Conservation (phyloP, 2,797 vertebrate genomes). For the Poecilia velifera region DNA sequence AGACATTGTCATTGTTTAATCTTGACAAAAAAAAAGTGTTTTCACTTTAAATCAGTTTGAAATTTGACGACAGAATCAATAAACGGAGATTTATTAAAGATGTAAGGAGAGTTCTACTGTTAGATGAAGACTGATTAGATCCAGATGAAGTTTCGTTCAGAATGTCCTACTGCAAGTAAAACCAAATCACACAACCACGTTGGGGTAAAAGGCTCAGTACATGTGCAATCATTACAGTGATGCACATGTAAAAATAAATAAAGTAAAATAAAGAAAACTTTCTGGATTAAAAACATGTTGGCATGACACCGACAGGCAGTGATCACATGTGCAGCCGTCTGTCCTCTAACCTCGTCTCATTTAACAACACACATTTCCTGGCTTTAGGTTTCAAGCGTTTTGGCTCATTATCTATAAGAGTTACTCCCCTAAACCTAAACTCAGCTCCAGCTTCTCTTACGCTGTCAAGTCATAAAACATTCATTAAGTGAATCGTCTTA, state of each 20-base stretch:
- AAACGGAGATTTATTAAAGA: neutral
- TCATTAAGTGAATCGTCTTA: neutral
- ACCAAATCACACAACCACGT: neutral
- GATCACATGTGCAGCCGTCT: neutral
- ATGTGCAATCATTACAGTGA: neutral
- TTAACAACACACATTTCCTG: neutral
- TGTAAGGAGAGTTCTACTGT: neutral
- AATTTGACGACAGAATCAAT: neutral
- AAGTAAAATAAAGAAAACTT: no score
- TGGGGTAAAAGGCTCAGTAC: neutral
- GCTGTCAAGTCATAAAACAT: neutral
- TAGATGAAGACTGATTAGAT: neutral
- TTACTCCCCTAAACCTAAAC: neutral
- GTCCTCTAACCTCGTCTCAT: neutral
- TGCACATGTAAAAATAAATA: neutral
- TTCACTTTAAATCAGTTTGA: neutral
- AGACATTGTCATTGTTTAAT: neutral
- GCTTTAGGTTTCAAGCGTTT: neutral
- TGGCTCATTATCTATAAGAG: neutral
- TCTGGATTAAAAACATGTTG: neutral
- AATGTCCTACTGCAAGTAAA: neutral
- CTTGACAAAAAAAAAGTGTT: neutral
- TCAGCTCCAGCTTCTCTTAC: neutral
- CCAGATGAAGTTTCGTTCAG: neutral
- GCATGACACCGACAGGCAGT: neutral